Percentiles rank a stretch among this genome's conserved stretches.
Evolutionary conservation across 2,888 invertebrate species (phyloP).

Genomic region (Eupeodes latifasciatus): DNA sequence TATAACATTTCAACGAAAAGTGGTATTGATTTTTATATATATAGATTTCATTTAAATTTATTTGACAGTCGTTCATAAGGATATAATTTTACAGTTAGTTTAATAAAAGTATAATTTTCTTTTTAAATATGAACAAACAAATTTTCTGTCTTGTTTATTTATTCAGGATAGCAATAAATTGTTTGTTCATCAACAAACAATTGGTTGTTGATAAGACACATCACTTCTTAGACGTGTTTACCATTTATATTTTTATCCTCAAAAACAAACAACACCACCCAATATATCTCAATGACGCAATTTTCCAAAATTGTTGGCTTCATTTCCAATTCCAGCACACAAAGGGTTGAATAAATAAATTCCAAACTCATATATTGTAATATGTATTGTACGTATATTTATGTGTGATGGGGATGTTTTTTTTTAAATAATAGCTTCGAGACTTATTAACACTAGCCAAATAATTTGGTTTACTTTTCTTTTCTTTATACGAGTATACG

Average conservation of each 20-base stretch:
- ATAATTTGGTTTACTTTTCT: background rate
- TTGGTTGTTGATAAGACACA: slow-evolving; percentile 21
- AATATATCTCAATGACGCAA: background rate
- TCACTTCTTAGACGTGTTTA: slow-evolving; percentile 5
- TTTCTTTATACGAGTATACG: too few species aligned
- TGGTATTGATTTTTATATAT: too few species aligned
- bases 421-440: background rate
- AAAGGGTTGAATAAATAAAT: background rate
- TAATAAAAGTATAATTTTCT: too few species aligned
- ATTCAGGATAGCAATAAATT: slow-evolving; percentile 6
- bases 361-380: background rate
- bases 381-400: background rate
- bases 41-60: too few species aligned
- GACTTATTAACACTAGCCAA: slow-evolving; percentile 14
- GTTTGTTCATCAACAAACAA: slow-evolving; percentile 1
- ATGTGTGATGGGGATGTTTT: background rate
- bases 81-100: too few species aligned
- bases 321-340: background rate
- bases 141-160: background rate
- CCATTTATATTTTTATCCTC: slow-evolving; percentile 1
- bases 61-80: too few species aligned
- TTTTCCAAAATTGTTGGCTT: background rate
- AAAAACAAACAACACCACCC: background rate
- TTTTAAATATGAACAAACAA: background rate
- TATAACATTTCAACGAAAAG: too few species aligned